phyloP scores from a whole-genome alignment of 2,797 vertebrate species.

The Harpagifer antarcticus region DNA sequence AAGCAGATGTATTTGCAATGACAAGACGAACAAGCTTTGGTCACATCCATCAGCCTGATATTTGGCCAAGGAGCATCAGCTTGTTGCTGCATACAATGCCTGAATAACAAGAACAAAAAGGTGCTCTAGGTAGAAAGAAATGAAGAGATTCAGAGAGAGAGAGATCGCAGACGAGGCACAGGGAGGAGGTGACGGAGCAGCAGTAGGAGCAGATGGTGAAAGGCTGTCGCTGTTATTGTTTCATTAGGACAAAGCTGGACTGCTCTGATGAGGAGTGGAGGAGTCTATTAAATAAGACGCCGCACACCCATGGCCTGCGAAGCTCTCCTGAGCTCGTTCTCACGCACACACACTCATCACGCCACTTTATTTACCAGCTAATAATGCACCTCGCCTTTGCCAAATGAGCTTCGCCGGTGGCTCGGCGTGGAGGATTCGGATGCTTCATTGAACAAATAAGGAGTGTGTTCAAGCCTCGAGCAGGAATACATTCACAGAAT shows the following conservation, averaged over 20 bases:
- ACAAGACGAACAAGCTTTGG: conserved; percentile 1
- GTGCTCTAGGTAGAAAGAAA: conserved; percentile 21
- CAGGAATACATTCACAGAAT: conserved; percentile 74
- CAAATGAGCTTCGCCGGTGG: conserved; percentile 74
- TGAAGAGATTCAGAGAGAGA: not conserved
- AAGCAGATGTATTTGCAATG: not conserved
- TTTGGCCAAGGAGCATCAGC: conserved; percentile 26
- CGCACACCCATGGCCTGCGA: conserved; percentile 46
- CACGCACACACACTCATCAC: conserved; percentile 35
- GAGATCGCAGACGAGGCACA: conserved; percentile 4
- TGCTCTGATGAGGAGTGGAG: conserved; percentile 45
- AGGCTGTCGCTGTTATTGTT: conserved; percentile 75
- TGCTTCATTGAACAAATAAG: conserved; percentile 79
- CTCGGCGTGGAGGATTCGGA: conserved; percentile 55
- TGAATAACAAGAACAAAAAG: conserved; percentile 40
- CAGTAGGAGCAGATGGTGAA: conserved; percentile 75
- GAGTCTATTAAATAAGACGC: conserved; percentile 66
- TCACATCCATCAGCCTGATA: conserved; percentile 29
- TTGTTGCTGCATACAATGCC: conserved; percentile 13
- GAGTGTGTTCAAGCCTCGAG: conserved; percentile 56
- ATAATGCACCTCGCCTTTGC: conserved; percentile 67
- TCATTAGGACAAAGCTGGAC: conserved; percentile 69
- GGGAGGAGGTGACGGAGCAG: conserved; percentile 42
- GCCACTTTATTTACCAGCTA: conserved; percentile 78
- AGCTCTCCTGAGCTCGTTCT: conserved; percentile 52